These are phyloP conservation scores for Acronicta alni DNA, from an alignment of 2,888 invertebrate species.

Conservation along the genomic window DNA sequence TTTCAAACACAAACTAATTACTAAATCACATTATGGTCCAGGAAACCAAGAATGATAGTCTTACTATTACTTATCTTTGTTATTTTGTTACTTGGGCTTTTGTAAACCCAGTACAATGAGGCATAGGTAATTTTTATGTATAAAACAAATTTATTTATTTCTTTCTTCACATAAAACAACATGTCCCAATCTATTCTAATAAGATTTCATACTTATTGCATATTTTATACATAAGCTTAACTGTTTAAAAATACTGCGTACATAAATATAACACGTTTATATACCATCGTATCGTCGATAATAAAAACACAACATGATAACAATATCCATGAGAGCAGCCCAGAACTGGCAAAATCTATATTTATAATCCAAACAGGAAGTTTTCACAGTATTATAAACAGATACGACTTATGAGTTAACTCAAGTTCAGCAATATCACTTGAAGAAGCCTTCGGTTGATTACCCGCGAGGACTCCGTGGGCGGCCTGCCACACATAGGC, in stretches of 20 bases:
- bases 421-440: slow-evolving; percentile 15
- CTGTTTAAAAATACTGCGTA: neutral
- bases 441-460: slow-evolving; percentile 19
- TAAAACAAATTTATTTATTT: no score
- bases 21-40: no score
- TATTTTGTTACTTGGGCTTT: neutral
- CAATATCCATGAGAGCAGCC: slow-evolving; percentile 33
- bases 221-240: neutral
- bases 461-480: slow-evolving; percentile 50
- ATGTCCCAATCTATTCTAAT: neutral
- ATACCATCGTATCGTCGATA: neutral
- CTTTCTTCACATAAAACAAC: no score
- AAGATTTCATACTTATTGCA: neutral
- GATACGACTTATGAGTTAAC: slow-evolving; percentile 9
- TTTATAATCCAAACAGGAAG: slow-evolving; percentile 8
- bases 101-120: no score
- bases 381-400: slow-evolving; percentile 7
- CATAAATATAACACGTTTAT: neutral
- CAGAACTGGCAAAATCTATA: slow-evolving; percentile 12
- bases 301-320: slow-evolving; percentile 16
- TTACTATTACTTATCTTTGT: no score
- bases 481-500: slow-evolving; percentile 57
- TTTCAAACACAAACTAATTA: no score
- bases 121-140: no score
- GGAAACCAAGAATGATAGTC: no score